Base-by-base conservation (phyloP, 1,140 invertebrate genomes). In the Anastatus disparis region DNA sequence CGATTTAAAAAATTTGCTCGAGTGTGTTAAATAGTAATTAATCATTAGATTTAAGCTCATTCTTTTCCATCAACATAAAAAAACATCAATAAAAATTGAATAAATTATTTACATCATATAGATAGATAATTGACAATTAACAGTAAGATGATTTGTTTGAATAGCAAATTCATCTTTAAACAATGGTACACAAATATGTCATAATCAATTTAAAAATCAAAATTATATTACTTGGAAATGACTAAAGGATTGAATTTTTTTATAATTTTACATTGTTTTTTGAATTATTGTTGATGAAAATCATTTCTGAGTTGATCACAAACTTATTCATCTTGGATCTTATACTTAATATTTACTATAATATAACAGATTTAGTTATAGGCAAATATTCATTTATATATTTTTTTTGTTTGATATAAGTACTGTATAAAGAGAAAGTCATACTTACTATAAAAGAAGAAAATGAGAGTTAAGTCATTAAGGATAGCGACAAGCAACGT, bases 361-460 rank as follows among this genome's bases (percentile, higher is more conserved):
- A n/a, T 63, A 63, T 63, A 44, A 63, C 12, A 63, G 12, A 61
- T 69, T 67, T 62, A 70, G 12, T 24, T 63, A 38, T 70, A 62
- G n/a, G 20, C 2, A 56, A 46, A 46, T 58, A 64, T 62, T 62
- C 58, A 42, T 64, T 64, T 71, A 62, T 56, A 63, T 50, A 52
- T 53, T n/a, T n/a, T 64, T 63, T 64, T 64, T 64, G 52, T 71
- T 71, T 71, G n/a, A 38, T 64, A 64, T 64, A 56, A 58, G 46
- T 70, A 55, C 13, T 63, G 24, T 64, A 44, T 46, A 71, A 55
- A 63, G 27, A 68, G 44, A 62, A 17, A 62, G 50, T 63, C 35
- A 61, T 44, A 56, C 35, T 40, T 44, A 29, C 27, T 56, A 12
- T 55, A 50, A 44, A 35, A 68, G 26, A n/a, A 12, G 10, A 59